These are phyloP conservation scores for Andrena fulva DNA, from an alignment of 2,888 invertebrate genomes.

Conservation along the genomic window DNA sequence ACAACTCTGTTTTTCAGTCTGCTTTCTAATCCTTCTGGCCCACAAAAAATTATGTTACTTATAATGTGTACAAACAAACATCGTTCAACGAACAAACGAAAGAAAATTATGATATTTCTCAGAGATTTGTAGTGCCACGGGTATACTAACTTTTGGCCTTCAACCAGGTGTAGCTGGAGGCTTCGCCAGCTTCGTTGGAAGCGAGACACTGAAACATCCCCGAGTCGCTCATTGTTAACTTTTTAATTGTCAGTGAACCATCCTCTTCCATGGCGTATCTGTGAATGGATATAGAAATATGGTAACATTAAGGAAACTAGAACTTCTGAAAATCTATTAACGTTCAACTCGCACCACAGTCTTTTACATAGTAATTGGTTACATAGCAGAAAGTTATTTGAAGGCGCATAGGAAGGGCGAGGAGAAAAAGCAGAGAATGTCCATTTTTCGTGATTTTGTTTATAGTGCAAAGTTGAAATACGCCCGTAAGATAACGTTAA, in stretches of 20 bases:
- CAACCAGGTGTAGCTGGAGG: constrained; percentile 95
- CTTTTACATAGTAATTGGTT: too few relatives aligned
- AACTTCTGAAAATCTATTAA: too few relatives aligned
- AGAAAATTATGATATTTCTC: constrained; percentile 1
- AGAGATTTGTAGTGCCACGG: not conserved
- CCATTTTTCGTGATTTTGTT: too few relatives aligned
- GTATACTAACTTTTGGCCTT: constrained; percentile 96
- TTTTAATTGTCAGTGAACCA: constrained; percentile 92
- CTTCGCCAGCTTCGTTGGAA: constrained; percentile 95
- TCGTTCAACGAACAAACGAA: constrained; percentile 59
- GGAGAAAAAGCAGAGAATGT: too few relatives aligned
- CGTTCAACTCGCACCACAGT: too few relatives aligned
- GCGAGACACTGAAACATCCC: constrained; percentile 99
- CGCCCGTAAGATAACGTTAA: too few relatives aligned
- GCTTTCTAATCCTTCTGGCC: constrained; percentile 79
- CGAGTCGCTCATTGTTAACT: constrained; percentile 93
- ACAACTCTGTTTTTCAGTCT: constrained; percentile 81
- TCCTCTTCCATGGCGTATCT: constrained; percentile 93
- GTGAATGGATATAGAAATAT: constrained; percentile 69
- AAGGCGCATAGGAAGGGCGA: too few relatives aligned
- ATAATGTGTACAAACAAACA: constrained; percentile 43
- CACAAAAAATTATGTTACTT: constrained; percentile 74
- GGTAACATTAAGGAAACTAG: too few relatives aligned
- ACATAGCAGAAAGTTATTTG: too few relatives aligned
- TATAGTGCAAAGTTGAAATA: too few relatives aligned